Percentiles rank a stretch among this genome's conserved stretches.
phyloP scores from a whole-genome alignment of 1,140 invertebrate genomes.

The Drosophila tropicalis region DNA sequence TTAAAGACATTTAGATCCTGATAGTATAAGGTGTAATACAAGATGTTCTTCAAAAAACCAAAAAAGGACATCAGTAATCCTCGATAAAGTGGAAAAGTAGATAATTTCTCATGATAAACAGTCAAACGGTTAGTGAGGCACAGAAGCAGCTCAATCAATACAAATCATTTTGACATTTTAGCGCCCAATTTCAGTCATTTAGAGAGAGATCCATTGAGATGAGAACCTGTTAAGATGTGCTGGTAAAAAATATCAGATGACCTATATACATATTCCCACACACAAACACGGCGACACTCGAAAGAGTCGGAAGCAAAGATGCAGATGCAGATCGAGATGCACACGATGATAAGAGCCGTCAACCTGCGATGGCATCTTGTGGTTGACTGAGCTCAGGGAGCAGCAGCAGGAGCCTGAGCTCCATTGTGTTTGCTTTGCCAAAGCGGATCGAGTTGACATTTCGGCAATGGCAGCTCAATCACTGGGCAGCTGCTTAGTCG shows the following conservation, averaged over 20 bases:
- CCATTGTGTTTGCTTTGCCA: slow-evolving; percentile 33
- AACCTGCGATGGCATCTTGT: slow-evolving; percentile 47
- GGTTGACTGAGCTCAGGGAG: slow-evolving; percentile 33
- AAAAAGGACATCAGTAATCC: slow-evolving; percentile 2
- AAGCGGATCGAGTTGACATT: slow-evolving; percentile 50
- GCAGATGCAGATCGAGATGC: slow-evolving; percentile 30
- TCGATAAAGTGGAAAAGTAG: not conserved
- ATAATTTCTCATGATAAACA: not conserved
- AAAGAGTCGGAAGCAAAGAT: not conserved
- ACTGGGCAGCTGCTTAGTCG: slow-evolving; percentile 18
- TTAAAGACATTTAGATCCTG: slow-evolving; percentile 46
- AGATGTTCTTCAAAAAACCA: slow-evolving; percentile 21
- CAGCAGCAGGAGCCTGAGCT: slow-evolving; percentile 11
- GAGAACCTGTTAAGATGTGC: slow-evolving; percentile 40
- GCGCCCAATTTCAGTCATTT: slow-evolving; percentile 28
- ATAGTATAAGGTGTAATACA: slow-evolving; percentile 56
- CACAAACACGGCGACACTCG: not conserved
- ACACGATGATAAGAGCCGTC: slow-evolving; percentile 33
- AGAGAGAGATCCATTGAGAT: not conserved
- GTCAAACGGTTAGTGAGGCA: slow-evolving; percentile 13
- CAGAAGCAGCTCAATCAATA: slow-evolving; percentile 57
- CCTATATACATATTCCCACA: slow-evolving; percentile 46
- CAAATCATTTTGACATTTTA: slow-evolving; percentile 60
- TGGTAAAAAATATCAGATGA: slow-evolving; percentile 59
- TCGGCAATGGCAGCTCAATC: slow-evolving; percentile 49